phyloP scores from a whole-genome alignment of 1,140 invertebrate species.

The Choristoneura fumiferana region DNA sequence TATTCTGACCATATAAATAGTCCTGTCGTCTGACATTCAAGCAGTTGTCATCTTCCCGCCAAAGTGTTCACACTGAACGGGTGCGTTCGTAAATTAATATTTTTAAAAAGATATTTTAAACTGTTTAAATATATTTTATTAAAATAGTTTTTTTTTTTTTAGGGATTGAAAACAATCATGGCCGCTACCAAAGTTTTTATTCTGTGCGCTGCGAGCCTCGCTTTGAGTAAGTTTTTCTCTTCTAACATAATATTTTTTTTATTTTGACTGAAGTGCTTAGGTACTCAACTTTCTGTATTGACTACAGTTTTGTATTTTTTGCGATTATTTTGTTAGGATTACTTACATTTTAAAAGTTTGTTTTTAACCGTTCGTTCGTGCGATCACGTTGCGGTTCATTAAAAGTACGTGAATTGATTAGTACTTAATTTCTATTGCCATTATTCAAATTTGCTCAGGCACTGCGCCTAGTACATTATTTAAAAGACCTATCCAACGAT shows the following conservation, averaged over 20 bases:
- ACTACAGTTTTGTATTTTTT: too few species aligned
- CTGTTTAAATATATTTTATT: background rate
- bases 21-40: background rate
- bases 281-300: too few species aligned
- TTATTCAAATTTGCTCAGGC: too few species aligned
- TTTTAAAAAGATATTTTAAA: background rate
- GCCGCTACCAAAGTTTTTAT: conserved; percentile 1
- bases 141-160: background rate
- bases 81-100: conserved; percentile 1
- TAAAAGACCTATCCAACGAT: too few species aligned
- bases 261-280: too few species aligned
- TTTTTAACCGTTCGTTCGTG: too few species aligned
- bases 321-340: too few species aligned
- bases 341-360: too few species aligned
- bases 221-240: conserved; percentile 9
- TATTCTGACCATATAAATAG: conserved; percentile 8
- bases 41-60: background rate
- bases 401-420: too few species aligned
- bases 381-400: too few species aligned
- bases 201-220: background rate
- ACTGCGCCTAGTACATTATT: too few species aligned
- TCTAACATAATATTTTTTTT: conserved; percentile 24
- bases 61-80: conserved; percentile 3
- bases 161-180: conserved; percentile 1
- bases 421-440: too few species aligned